Conservation (phyloP, 2,113 vertebrate species). For the Xyrauchen texanus region DNA sequence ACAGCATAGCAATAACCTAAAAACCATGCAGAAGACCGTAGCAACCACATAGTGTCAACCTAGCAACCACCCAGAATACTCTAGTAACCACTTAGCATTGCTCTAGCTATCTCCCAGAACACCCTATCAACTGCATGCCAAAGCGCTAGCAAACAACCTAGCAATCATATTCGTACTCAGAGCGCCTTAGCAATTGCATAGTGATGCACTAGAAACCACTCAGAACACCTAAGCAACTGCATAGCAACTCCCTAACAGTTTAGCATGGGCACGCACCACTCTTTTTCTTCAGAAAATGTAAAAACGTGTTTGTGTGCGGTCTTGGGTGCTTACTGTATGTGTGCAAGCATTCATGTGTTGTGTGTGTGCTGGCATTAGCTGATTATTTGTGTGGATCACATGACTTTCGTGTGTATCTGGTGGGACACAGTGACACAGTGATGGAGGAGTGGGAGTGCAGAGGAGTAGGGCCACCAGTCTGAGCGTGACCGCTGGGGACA, state of each 20-base stretch:
- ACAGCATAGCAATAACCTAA: too few relatives aligned
- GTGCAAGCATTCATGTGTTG: not conserved
- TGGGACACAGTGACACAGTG: conserved; percentile 36
- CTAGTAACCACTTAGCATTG: too few relatives aligned
- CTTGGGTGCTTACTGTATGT: not conserved
- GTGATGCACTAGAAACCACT: not conserved
- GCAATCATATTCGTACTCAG: not conserved
- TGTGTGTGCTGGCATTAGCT: not conserved
- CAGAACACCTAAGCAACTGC: not conserved
- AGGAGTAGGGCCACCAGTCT: conserved; percentile 64
- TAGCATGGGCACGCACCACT: not conserved
- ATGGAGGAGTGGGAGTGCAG: conserved; percentile 60
- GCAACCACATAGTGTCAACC: too few relatives aligned
- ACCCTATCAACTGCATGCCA: not conserved
- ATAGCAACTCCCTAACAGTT: not conserved
- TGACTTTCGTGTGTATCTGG: not conserved
- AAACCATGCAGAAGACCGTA: too few relatives aligned
- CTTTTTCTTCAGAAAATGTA: not conserved
- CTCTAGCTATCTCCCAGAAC: too few relatives aligned
- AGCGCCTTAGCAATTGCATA: not conserved
- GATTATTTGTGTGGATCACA: conserved; percentile 8
- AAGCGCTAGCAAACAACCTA: too few relatives aligned
- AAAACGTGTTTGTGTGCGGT: not conserved
- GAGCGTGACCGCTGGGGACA: conserved; percentile 66
- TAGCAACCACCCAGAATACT: too few relatives aligned